phyloP scores from a whole-genome alignment of 2,797 vertebrate genomes.

The Orientallactaga sibirica region DNA sequence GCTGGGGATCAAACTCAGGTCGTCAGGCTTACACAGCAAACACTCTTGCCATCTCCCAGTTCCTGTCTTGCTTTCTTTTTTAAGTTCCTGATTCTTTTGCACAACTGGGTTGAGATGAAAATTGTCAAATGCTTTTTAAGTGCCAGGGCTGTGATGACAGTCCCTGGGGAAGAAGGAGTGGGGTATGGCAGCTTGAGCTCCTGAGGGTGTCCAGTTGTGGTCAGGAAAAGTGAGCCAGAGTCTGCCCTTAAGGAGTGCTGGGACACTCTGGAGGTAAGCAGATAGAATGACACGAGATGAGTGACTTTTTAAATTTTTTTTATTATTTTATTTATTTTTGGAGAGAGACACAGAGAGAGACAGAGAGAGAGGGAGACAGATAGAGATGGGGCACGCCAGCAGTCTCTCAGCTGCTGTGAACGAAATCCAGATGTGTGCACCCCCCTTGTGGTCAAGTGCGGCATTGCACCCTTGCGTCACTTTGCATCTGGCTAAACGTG shows the following conservation, averaged over 20 bases:
- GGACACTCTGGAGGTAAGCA: not conserved
- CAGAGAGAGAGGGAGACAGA: no score
- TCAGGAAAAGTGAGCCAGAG: not conserved
- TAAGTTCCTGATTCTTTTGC: not conserved
- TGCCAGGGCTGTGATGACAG: no score
- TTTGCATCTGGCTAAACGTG: no score
- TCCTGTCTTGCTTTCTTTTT: not conserved
- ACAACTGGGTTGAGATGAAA: not conserved
- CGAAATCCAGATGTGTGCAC: no score
- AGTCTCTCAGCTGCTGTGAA: no score
- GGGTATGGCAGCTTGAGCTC: not conserved
- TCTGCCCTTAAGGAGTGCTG: not conserved
- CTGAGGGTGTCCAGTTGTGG: not conserved
- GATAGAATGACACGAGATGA: not conserved
- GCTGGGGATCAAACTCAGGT: no score
- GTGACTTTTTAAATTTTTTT: not conserved
- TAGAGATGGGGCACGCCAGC: no score
- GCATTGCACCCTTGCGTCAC: no score
- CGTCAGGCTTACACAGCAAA: no score
- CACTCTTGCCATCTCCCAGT: not conserved
- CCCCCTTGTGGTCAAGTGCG: no score
- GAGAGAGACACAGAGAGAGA: no score
- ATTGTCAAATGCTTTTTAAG: not conserved
- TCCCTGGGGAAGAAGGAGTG: not conserved
- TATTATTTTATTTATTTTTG: no score